phyloP scores from a whole-genome alignment of 2,888 invertebrate genomes.

The Trissonchulus latispiculum region DNA sequence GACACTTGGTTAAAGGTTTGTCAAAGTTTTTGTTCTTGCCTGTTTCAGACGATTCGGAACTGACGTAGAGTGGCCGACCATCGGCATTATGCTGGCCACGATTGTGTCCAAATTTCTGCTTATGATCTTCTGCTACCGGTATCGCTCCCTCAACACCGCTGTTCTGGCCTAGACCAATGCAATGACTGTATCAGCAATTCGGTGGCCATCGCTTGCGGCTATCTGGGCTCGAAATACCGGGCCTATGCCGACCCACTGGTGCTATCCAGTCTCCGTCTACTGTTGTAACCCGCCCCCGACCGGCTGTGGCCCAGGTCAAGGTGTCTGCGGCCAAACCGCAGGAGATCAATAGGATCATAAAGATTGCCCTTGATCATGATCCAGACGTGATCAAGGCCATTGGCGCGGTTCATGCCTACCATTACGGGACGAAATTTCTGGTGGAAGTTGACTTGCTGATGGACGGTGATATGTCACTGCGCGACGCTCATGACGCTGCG shows the following conservation, averaged over 20 bases:
- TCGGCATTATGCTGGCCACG: conserved; percentile 38
- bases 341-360: conserved; percentile 43
- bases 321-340: conserved; percentile 40
- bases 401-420: conserved; percentile 51
- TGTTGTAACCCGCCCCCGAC: conserved; percentile 43
- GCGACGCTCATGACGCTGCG: conserved; percentile 49
- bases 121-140: conserved; percentile 33
- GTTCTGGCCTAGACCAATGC: conserved; percentile 44
- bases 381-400: conserved; percentile 29
- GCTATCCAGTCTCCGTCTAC: conserved; percentile 49
- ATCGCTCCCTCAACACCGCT: conserved; percentile 28
- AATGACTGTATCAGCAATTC: conserved; percentile 50
- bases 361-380: conserved; percentile 26
- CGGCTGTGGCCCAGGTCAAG: conserved; percentile 45
- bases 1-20: too few species aligned
- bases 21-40: too few species aligned
- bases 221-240: conserved; percentile 38
- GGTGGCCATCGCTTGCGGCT: conserved; percentile 48
- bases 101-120: conserved; percentile 35
- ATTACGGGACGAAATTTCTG: conserved; percentile 48
- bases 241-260: conserved; percentile 49
- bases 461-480: conserved; percentile 46
- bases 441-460: conserved; percentile 49
- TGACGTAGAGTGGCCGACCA: conserved; percentile 32
- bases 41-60: conserved; percentile 32